Evolutionary conservation across 2,113 vertebrate genomes (phyloP).

Genomic region (Nibea coibor): DNA sequence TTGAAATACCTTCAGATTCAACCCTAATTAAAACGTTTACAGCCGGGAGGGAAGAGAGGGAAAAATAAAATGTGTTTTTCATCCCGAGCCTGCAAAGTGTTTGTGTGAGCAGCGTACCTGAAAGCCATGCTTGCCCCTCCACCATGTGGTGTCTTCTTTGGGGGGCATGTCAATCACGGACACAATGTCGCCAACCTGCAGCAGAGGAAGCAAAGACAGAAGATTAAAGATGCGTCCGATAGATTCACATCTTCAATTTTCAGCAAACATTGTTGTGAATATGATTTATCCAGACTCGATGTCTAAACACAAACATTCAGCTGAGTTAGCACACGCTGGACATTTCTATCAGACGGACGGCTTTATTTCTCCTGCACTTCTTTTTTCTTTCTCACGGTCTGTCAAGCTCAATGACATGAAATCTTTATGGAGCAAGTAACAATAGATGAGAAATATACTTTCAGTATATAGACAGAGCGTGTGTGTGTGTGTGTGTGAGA

Average conservation of each 20-base stretch:
- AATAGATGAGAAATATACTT: slow-evolving; percentile 2
- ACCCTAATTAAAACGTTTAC: slow-evolving; percentile 21
- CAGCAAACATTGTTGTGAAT: not conserved
- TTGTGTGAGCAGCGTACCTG: slow-evolving; percentile 85
- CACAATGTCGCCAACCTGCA: slow-evolving; percentile 98
- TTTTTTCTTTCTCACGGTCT: not conserved
- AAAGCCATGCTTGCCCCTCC: slow-evolving; percentile 98
- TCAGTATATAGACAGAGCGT: not conserved
- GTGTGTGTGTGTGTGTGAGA: not conserved
- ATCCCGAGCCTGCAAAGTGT: not conserved
- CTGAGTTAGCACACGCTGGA: not conserved
- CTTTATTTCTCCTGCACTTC: not conserved
- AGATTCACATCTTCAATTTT: not conserved
- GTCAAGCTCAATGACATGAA: not conserved
- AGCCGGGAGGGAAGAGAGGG: not conserved
- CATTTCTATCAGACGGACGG: slow-evolving; percentile 3
- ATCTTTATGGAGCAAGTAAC: not conserved
- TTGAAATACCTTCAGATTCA: slow-evolving; percentile 35
- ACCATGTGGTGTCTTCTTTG: slow-evolving; percentile 98
- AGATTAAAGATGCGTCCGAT: not conserved
- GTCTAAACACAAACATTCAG: slow-evolving; percentile 1
- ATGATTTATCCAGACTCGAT: not conserved
- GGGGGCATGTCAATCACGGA: slow-evolving; percentile 99
- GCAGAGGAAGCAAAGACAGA: not conserved
- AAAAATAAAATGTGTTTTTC: not conserved